Percentiles rank a stretch among this genome's conserved stretches.
phyloP scores from a whole-genome alignment of 1,140 invertebrate genomes.

The Euwallacea similis region DNA sequence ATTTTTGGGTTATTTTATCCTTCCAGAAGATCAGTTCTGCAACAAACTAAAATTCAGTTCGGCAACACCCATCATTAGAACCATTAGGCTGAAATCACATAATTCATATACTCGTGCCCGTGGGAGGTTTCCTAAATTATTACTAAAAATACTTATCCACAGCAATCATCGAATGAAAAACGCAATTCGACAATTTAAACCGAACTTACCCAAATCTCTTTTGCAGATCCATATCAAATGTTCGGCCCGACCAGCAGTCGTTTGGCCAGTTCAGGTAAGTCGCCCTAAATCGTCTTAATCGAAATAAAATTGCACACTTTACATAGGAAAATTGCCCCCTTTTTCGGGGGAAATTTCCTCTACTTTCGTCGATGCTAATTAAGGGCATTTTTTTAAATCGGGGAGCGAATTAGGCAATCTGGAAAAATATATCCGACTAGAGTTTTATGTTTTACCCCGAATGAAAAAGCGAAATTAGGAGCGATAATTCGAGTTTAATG shows the following conservation, averaged over 20 bases:
- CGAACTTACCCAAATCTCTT: conserved; percentile 48
- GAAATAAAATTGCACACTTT: conserved; percentile 39
- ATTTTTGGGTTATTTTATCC: no score
- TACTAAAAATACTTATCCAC: not conserved
- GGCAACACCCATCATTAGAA: no score
- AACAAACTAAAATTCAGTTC: no score
- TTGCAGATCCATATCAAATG: conserved; percentile 95
- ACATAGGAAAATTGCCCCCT: conserved; percentile 10
- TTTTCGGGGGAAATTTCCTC: not conserved
- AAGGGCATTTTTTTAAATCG: conserved; percentile 27
- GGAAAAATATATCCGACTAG: not conserved
- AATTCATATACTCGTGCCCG: not conserved
- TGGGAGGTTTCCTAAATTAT: not conserved
- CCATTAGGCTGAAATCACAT: no score
- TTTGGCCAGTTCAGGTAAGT: conserved; percentile 85
- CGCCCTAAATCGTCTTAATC: conserved; percentile 33
- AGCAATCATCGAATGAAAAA: conserved; percentile 15
- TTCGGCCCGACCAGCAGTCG: conserved; percentile 92
- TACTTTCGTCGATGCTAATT: conserved; percentile 12
- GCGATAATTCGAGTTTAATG: conserved; percentile 16
- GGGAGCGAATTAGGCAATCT: conserved; percentile 20
- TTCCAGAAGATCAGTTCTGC: no score
- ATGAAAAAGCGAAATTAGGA: conserved; percentile 29
- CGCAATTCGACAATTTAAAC: conserved; percentile 43
- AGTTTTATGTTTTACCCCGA: conserved; percentile 15